These are phyloP conservation scores for Troilus luridus DNA, from an alignment of 2,888 invertebrate genomes.

Conservation along the genomic window DNA sequence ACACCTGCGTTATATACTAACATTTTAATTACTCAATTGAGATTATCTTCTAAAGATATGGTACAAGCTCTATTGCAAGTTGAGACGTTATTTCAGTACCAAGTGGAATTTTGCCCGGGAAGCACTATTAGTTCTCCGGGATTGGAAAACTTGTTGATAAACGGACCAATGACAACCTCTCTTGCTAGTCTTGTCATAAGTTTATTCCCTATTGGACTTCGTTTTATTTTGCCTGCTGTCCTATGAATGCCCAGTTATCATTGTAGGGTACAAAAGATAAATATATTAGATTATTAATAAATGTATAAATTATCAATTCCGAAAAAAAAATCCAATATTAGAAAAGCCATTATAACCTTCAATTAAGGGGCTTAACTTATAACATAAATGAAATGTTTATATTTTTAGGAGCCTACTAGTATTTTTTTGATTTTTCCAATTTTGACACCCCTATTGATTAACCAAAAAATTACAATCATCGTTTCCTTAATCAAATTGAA, in stretches of 20 bases:
- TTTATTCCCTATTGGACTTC: neutral
- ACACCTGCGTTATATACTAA: neutral
- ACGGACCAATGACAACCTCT: constrained; percentile 22
- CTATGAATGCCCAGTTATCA: neutral
- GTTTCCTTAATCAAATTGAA: too few species aligned
- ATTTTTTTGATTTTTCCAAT: too few species aligned
- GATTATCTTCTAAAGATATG: neutral
- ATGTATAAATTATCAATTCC: too few species aligned
- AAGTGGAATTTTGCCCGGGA: neutral
- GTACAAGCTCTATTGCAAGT: neutral
- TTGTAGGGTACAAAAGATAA: neutral
- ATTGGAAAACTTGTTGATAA: constrained; percentile 37
- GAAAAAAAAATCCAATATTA: too few species aligned
- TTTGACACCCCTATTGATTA: too few species aligned
- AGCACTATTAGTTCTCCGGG: neutral
- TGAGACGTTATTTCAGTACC: neutral
- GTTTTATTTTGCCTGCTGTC: neutral
- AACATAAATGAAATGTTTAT: too few species aligned
- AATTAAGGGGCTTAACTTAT: too few species aligned
- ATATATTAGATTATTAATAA: neutral
- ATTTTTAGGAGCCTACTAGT: too few species aligned
- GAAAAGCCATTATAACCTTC: too few species aligned
- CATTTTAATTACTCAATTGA: neutral
- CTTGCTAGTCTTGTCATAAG: neutral
- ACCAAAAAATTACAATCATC: too few species aligned